Percentiles rank a stretch among this genome's conserved stretches.
Conservation (phyloP, 2,113 vertebrate genomes). For the Triplophysa tibetana region DNA sequence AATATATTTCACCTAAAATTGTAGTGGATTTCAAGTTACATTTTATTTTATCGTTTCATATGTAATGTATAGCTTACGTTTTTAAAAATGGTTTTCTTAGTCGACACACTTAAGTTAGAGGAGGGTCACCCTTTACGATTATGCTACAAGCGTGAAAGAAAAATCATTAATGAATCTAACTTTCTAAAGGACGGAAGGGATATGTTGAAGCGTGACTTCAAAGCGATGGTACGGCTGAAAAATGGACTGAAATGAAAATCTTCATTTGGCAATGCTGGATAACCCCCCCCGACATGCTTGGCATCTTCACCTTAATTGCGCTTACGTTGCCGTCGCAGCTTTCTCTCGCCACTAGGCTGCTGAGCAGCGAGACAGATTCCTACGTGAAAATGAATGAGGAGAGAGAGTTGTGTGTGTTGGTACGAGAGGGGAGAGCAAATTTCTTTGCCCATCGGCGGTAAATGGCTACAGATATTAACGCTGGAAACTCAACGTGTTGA, state of each 20-base stretch:
- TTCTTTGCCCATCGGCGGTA: conserved; percentile 34
- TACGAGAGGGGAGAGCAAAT: conserved; percentile 22
- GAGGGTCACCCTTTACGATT: neutral
- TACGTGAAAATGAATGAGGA: neutral
- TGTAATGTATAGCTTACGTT: too few relatives aligned
- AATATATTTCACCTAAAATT: too few relatives aligned
- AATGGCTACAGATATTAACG: conserved; percentile 42
- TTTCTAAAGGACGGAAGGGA: conserved; percentile 32
- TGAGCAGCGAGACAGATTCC: neutral
- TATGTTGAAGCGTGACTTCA: conserved; percentile 14
- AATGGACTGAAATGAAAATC: conserved; percentile 12
- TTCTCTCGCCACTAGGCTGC: neutral
- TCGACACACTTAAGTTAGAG: conserved; percentile 48
- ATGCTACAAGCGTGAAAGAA: neutral
- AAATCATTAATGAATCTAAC: conserved; percentile 19
- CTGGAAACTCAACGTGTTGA: conserved; percentile 3
- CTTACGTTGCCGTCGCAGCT: neutral
- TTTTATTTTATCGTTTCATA: neutral
- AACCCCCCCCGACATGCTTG: conserved; percentile 20
- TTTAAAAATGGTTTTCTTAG: too few relatives aligned
- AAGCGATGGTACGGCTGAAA: conserved; percentile 1
- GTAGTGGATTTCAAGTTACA: neutral
- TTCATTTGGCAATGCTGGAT: conserved; percentile 43
- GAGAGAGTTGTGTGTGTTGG: neutral
- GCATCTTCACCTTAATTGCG: conserved; percentile 45